Percentiles rank a stretch among this genome's conserved stretches.
Evolutionary conservation across 2,797 vertebrate species (phyloP).

Genomic region (Tolypeutes matacus): DNA sequence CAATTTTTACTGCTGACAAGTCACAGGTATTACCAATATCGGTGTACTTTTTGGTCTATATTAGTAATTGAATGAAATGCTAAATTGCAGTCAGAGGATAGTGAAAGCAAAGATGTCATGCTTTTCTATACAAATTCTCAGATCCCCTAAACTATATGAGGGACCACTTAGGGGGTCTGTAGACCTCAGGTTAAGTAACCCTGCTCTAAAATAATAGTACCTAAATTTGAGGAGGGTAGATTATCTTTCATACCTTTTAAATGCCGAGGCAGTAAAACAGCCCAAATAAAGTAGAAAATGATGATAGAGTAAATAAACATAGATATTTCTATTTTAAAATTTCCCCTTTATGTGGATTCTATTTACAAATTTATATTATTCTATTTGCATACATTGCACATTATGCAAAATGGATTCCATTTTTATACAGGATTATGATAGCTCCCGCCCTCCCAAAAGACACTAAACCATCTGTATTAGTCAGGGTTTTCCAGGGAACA

Average conservation of each 20-base stretch:
- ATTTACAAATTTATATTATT: slow-evolving; percentile 49
- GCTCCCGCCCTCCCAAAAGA: not conserved
- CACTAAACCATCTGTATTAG: not conserved
- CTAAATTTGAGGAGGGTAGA: not conserved
- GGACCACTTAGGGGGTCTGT: not conserved
- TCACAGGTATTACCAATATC: not conserved
- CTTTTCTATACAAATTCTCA: slow-evolving; percentile 47
- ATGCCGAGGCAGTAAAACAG: not conserved
- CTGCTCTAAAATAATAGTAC: not conserved
- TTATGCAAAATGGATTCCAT: not conserved
- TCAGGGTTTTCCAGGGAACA: too few relatives aligned
- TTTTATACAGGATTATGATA: not conserved
- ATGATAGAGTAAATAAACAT: slow-evolving; percentile 36
- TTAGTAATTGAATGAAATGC: not conserved
- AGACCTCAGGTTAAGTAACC: not conserved
- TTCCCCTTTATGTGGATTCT: not conserved
- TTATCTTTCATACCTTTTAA: slow-evolving; percentile 52
- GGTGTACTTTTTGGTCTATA: not conserved
- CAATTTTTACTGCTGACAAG: slow-evolving; percentile 60
- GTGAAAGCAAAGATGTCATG: not conserved
- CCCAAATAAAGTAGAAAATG: not conserved
- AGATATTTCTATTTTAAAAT: not conserved
- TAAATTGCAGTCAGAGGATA: not conserved
- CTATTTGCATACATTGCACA: not conserved
- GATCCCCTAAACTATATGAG: not conserved